Evolutionary conservation across 2,113 vertebrate genomes (phyloP), one percentile per base, ranked within the genome.

Genomic region (Pseudopodoces humilis): DNA sequence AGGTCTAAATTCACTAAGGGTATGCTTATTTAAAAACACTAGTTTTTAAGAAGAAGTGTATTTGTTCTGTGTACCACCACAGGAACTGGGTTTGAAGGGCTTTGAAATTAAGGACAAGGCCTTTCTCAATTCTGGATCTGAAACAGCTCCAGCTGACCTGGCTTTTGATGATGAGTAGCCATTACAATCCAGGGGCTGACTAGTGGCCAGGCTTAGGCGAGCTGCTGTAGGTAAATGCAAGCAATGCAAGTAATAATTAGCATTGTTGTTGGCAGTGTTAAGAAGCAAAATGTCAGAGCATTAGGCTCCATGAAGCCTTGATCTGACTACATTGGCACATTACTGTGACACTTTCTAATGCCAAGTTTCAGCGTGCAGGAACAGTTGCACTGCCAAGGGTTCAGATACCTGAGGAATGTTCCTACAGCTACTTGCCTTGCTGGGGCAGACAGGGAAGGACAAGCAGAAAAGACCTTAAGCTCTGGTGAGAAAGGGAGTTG

Each of bases 21-120:
- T 15, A 1, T 11, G 4, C 12, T 59, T 6, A 4, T 31, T 62
- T 52, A 58, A 69, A 50, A 11, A 10, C 6, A 1, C 8, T 13
- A 14, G 13, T n/a, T n/a, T n/a, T n/a, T n/a, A n/a, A n/a, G 35
- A 41, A 22, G 23, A 15, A 46, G 0, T 23, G 46, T 33, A 10
- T 1, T 1, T 23, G 37, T 5, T 46, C 19, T 58, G 31, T 46
- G 27, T 39, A 6, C n/a, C 23, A 7, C 31, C 4, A 17, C 13
- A 23, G n/a, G 4, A 25, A 3, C 4, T 8, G 37, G 13, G 19
- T 35, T 52, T 47, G 25, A 37, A 82, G 60, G 44, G 19, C 15
- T 47, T 64, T 69, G 37, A 20, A 37, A 28, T 71, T 7, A 28
- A 35, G 8, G 35, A 5, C 10, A 27, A 21, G 23, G 4, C 13